Conservation (phyloP, 2,113 vertebrate species). For the Etia nguti region DNA sequence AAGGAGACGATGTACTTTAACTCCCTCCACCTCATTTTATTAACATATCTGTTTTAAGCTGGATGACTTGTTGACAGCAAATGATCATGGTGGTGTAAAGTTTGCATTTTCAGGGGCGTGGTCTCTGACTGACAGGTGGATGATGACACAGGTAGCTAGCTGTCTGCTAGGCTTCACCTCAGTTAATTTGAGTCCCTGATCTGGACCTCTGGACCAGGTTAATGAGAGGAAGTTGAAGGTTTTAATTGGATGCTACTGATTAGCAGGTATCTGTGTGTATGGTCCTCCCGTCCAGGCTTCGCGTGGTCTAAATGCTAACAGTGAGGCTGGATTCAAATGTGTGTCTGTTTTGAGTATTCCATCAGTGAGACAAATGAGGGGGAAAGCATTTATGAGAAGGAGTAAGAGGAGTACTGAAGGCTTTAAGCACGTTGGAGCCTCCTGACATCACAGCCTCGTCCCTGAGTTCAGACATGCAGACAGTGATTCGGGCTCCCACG, state of each 20-base stretch:
- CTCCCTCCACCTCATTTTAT: background rate
- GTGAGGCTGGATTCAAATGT: background rate
- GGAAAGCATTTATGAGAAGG: background rate
- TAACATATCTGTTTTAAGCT: background rate
- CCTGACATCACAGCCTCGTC: background rate
- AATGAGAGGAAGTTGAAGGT: no score
- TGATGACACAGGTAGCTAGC: background rate
- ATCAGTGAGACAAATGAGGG: background rate
- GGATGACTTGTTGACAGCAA: background rate
- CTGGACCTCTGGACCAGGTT: background rate
- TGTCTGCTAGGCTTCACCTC: no score
- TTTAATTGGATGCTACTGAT: background rate
- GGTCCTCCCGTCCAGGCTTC: no score
- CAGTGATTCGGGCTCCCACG: background rate
- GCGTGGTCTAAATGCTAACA: background rate
- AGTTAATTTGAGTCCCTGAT: no score
- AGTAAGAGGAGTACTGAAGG: background rate
- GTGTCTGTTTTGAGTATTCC: background rate
- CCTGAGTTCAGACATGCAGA: background rate
- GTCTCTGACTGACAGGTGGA: background rate
- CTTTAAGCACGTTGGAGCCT: background rate
- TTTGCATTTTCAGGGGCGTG: background rate
- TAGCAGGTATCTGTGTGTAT: background rate
- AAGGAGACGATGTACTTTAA: background rate
- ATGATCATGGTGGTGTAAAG: background rate